Evolutionary conservation across 2,113 vertebrate species (phyloP).

Genomic region (Sporophila hypoxantha): DNA sequence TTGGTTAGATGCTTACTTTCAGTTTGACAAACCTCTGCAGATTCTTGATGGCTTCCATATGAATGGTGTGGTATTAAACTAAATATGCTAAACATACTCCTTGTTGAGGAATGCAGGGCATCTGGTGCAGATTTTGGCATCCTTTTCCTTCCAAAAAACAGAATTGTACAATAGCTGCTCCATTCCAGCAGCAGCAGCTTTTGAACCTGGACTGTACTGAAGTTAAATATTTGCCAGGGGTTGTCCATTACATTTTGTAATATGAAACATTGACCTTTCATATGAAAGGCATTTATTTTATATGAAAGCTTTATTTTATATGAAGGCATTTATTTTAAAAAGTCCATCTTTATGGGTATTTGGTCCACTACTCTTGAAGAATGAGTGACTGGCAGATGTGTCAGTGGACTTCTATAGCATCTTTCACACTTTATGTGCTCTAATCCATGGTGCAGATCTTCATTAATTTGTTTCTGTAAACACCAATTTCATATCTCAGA

Average conservation of each 20-base stretch:
- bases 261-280: neutral
- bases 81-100: neutral
- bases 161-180: neutral
- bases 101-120: neutral
- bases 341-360: neutral
- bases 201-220: neutral
- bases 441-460: neutral
- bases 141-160: neutral
- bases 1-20: neutral
- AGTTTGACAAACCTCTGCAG: neutral
- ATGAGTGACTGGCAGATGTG: neutral
- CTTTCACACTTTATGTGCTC: neutral
- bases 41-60: neutral
- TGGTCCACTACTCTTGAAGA: neutral
- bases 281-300: neutral
- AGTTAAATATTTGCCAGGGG: neutral
- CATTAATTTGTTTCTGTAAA: neutral
- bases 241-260: neutral
- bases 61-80: neutral
- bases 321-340: neutral
- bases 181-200: neutral
- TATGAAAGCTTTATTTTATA: neutral
- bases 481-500: neutral
- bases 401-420: neutral
- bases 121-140: neutral